phyloP scores from a whole-genome alignment of 2,113 vertebrate species.

The Spermophilus dauricus region DNA sequence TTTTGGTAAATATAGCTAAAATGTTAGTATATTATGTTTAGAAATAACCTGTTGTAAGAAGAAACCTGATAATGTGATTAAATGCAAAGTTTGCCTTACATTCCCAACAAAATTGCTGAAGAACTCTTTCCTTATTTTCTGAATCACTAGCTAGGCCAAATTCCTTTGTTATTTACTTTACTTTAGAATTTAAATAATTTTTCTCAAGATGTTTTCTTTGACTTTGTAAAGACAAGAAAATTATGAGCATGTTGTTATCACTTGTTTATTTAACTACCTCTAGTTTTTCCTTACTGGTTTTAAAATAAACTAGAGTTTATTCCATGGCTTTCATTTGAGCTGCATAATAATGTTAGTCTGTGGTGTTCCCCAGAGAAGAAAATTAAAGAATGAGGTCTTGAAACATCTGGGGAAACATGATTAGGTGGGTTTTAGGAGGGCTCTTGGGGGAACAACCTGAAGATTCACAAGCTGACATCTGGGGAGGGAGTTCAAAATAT shows the following conservation, averaged over 20 bases:
- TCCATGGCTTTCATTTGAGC: neutral
- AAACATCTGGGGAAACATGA: neutral
- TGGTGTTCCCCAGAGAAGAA: neutral
- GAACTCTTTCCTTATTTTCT: neutral
- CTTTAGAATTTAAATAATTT: slow-evolving; percentile 19
- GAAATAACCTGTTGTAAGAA: neutral
- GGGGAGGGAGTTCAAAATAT: neutral
- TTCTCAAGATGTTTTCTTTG: neutral
- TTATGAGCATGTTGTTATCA: neutral
- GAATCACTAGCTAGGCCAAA: neutral
- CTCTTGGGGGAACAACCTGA: neutral
- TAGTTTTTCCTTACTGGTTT: neutral
- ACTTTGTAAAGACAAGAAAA: neutral
- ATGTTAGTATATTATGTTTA: neutral
- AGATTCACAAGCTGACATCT: neutral
- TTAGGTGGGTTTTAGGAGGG: neutral
- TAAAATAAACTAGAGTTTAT: slow-evolving; percentile 5
- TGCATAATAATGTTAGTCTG: neutral
- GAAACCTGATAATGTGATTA: neutral
- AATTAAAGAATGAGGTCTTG: neutral
- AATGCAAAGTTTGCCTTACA: neutral
- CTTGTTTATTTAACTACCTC: neutral
- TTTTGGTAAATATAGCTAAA: neutral
- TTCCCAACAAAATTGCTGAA: neutral
- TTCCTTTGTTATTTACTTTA: slow-evolving; percentile 33